Percentiles rank a stretch among this genome's conserved stretches.
Conservation (phyloP, 2,113 vertebrate genomes). For the Danionella cerebrum region DNA sequence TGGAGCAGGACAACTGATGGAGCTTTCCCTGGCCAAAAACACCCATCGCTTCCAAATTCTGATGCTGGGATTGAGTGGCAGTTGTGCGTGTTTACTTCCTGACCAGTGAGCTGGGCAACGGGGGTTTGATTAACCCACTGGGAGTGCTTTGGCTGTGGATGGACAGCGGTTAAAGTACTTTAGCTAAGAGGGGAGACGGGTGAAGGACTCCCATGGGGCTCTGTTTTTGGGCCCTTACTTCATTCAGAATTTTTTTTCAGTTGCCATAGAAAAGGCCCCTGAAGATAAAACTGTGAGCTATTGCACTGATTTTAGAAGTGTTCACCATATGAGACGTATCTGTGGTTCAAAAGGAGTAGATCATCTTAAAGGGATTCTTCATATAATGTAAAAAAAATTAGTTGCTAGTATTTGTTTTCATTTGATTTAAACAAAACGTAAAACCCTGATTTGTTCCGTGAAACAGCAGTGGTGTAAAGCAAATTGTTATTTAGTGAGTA, state of each 20-base stretch:
- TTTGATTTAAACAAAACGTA: too few relatives aligned
- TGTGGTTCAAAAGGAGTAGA: background rate
- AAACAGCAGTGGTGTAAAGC: too few relatives aligned
- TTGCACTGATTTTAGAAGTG: too few relatives aligned
- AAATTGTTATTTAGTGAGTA: too few relatives aligned
- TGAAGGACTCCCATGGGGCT: conserved; percentile 68
- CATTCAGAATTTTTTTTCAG: too few relatives aligned
- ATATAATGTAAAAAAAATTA: too few relatives aligned
- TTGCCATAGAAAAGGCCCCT: conserved; percentile 67
- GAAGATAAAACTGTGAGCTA: conserved; percentile 55
- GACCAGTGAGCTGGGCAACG: background rate
- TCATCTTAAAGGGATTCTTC: too few relatives aligned
- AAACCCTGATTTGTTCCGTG: too few relatives aligned
- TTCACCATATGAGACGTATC: too few relatives aligned
- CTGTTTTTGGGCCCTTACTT: conserved; percentile 62
- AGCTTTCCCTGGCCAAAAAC: background rate
- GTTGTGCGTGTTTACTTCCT: background rate
- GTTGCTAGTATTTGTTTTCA: too few relatives aligned
- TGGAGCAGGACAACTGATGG: background rate
- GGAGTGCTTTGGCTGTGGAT: conserved; percentile 41
- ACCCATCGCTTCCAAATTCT: background rate
- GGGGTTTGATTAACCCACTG: conserved; percentile 40
- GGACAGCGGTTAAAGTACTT: conserved; percentile 38
- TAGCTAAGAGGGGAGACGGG: conserved; percentile 59
- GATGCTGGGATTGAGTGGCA: background rate